Conservation (phyloP, 1,140 invertebrate species). For the Gonioctena quinquepunctata region DNA sequence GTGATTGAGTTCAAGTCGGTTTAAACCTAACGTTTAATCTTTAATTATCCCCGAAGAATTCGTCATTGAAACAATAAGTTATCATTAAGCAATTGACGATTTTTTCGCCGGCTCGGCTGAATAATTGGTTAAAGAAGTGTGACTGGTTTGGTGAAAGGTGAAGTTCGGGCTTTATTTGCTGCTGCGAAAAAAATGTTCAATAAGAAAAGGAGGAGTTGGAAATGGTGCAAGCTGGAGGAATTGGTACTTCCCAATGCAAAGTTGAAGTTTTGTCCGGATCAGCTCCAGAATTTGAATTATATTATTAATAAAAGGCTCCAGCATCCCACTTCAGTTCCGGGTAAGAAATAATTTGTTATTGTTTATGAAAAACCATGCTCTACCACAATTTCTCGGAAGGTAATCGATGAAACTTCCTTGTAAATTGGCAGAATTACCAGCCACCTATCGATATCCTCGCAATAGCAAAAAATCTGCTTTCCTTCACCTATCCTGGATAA, state of each 20-base stretch:
- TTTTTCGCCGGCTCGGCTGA: not conserved
- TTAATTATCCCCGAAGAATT: conserved; percentile 15
- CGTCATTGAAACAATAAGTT: conserved; percentile 17
- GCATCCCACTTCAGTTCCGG: conserved; percentile 1
- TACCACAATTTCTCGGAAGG: not conserved
- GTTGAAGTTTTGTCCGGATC: conserved; percentile 48
- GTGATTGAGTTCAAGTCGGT: not conserved
- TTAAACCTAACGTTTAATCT: conserved; percentile 7
- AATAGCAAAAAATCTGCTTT: too few relatives aligned
- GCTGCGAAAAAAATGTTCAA: conserved; percentile 5
- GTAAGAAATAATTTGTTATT: conserved; percentile 3
- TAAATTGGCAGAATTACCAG: too few relatives aligned
- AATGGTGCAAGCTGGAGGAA: conserved; percentile 37
- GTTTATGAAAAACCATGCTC: not conserved
- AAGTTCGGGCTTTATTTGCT: not conserved
- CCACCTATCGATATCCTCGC: too few relatives aligned
- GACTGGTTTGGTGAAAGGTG: not conserved
- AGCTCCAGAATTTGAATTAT: conserved; percentile 52
- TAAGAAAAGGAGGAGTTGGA: conserved; percentile 16
- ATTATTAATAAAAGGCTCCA: conserved; percentile 46
- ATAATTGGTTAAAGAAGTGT: not conserved
- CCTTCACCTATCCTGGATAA: too few relatives aligned
- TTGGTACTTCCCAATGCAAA: conserved; percentile 44
- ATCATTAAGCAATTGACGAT: conserved; percentile 1
- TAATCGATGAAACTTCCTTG: too few relatives aligned